Base-by-base conservation (phyloP, 2,888 invertebrate genomes). In the Ptilodon capucinus region DNA sequence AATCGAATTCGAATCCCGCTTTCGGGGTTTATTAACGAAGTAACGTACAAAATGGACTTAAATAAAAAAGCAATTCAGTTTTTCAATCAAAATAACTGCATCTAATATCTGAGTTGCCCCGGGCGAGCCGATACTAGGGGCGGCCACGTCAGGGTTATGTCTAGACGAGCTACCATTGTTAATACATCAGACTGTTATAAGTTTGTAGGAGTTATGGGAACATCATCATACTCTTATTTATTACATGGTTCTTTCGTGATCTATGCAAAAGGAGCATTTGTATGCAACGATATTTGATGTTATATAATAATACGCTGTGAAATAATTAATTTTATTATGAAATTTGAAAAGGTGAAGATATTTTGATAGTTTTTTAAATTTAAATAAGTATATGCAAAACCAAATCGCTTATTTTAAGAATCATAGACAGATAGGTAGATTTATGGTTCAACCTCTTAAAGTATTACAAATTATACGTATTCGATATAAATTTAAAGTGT, bases 161-260 rank as follows among this genome's bases (percentile, higher is more conserved):
- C 68, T 68, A 68, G 68, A 68, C 68, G 44, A 47, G 45, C 42
- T 25, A 42, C 47, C 49, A 51, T 57, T 58, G 56, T 51, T 48
- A 57, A 51, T 48, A 49, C 54, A 47, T n/a, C 13, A 48, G 42
- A 47, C 51, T 40, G 21, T 40, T 46, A 39, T 39, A 32, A 25
- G 41, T 4, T n/a, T 46, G 19, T 35, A 13, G 5, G 28, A n/a
- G 8, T 28, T 28, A n/a, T 25, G 9, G 8, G 14, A 32, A 40
- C 28, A 14, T 14, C 14, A 14, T 32, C 30, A 2, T 32, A 14
- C 14, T 32, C 14, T 32, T 14, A 14, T 32, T 32, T 42, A 42
- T 42, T 21, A 34, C 13, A 35, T 14, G 8, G 6, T 21, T 34
- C 14, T 32, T 4, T 14, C 14, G 13, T 32, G 32, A 14, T 14